Evolutionary conservation across 2,797 vertebrate genomes (phyloP).

Genomic region (Melanotaenia boesemani): DNA sequence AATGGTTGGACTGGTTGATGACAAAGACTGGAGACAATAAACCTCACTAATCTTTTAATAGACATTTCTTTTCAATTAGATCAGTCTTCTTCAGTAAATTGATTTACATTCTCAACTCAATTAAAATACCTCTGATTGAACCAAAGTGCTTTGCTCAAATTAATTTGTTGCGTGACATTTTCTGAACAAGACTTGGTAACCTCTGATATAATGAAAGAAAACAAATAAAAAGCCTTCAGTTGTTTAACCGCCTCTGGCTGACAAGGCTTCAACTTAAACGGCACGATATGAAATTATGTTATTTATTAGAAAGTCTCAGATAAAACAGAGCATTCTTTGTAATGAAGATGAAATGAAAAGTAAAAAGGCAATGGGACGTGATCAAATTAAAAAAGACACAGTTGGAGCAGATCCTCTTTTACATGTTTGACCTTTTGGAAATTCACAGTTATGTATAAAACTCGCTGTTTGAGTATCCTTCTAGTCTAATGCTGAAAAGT

Average conservation of each 20-base stretch:
- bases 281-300: conserved; percentile 68
- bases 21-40: conserved; percentile 82
- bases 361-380: conserved; percentile 45
- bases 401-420: conserved; percentile 28
- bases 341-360: conserved; percentile 75
- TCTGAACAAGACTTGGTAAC: conserved; percentile 81
- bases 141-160: conserved; percentile 78
- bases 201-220: conserved; percentile 80
- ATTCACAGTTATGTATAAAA: conserved; percentile 15
- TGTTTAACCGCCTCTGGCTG: conserved; percentile 68
- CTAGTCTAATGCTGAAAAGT: neutral
- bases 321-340: conserved; percentile 55
- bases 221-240: conserved; percentile 76
- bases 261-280: conserved; percentile 63
- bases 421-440: conserved; percentile 29
- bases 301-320: conserved; percentile 47
- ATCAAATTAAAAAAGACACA: conserved; percentile 54
- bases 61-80: conserved; percentile 87
- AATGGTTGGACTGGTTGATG: conserved; percentile 81
- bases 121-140: conserved; percentile 81
- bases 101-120: conserved; percentile 85
- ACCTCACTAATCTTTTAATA: conserved; percentile 85
- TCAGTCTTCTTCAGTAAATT: conserved; percentile 82
- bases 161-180: conserved; percentile 83
- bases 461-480: conserved; percentile 7